Percentiles rank a stretch among this genome's conserved stretches.
Conservation (phyloP, 92 coral and sea anemone species). For the Phymanthus crucifer region DNA sequence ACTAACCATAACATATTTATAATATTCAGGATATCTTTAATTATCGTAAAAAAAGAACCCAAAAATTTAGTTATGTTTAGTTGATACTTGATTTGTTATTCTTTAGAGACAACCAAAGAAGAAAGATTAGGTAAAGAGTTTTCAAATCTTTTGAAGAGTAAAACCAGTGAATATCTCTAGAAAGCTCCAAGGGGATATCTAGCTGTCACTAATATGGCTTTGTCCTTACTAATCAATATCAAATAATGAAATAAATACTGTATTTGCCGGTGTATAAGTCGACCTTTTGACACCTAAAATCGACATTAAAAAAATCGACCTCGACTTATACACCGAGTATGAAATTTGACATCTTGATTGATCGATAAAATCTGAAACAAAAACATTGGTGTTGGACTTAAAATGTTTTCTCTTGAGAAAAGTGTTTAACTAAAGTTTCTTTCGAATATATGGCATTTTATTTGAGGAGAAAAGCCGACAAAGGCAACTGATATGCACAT, state of each 20-base stretch:
- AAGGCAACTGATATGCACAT: no score
- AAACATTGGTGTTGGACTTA: no score
- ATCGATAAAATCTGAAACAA: no score
- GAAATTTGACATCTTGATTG: no score
- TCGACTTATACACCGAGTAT: no score
- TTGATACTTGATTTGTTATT: conserved; percentile 35
- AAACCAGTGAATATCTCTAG: neutral
- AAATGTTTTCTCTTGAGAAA: no score
- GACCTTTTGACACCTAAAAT: no score
- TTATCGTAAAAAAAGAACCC: neutral
- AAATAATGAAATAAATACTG: neutral
- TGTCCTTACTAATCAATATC: neutral
- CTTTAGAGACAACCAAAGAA: conserved; percentile 34
- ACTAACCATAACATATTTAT: neutral
- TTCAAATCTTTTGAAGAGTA: neutral
- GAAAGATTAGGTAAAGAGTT: conserved; percentile 34
- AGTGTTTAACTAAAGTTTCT: no score
- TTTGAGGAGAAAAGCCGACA: no score
- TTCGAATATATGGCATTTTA: no score
- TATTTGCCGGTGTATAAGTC: no score
- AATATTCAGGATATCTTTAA: neutral
- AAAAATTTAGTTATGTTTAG: neutral
- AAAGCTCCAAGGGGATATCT: neutral
- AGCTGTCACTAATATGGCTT: neutral
- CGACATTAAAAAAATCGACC: no score